phyloP scores from a whole-genome alignment of 1,140 invertebrate genomes.

The Coelopa frigida region DNA sequence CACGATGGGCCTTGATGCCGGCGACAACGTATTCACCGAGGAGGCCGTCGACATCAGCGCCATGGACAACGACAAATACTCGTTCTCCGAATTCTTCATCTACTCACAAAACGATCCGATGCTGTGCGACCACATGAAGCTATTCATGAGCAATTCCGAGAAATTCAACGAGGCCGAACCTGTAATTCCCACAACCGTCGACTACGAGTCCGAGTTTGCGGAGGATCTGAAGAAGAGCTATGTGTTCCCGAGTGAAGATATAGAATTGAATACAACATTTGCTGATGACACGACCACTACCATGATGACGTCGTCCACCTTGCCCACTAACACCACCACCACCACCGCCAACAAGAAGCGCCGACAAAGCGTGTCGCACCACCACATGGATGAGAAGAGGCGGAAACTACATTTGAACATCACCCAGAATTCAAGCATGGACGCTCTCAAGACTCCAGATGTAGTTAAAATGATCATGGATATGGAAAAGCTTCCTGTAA shows the following conservation, averaged over 20 bases:
- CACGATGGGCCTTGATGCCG: too few relatives aligned
- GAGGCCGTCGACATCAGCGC: conserved; percentile 8
- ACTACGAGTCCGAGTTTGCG: too few relatives aligned
- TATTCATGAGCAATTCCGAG: background rate
- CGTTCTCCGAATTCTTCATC: background rate
- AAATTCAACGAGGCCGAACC: background rate
- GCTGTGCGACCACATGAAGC: background rate
- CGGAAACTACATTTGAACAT: background rate
- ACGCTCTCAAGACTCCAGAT: background rate
- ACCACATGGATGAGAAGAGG: conserved; percentile 9
- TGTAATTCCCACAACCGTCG: conserved; percentile 3
- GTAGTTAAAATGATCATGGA: conserved; percentile 6
- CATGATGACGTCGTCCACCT: too few relatives aligned
- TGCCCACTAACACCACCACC: too few relatives aligned
- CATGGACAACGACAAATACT: background rate
- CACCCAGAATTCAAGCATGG: background rate
- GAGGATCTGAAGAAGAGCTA: too few relatives aligned
- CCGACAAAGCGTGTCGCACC: too few relatives aligned
- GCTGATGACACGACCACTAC: too few relatives aligned
- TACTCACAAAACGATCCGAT: background rate
- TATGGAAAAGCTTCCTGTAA: too few relatives aligned
- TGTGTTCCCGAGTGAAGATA: too few relatives aligned
- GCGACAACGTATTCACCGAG: background rate
- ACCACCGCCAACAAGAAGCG: too few relatives aligned
- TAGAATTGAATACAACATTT: too few relatives aligned